Evolutionary conservation across 2,113 vertebrate species (phyloP).

Genomic region (Raja brachyura): DNA sequence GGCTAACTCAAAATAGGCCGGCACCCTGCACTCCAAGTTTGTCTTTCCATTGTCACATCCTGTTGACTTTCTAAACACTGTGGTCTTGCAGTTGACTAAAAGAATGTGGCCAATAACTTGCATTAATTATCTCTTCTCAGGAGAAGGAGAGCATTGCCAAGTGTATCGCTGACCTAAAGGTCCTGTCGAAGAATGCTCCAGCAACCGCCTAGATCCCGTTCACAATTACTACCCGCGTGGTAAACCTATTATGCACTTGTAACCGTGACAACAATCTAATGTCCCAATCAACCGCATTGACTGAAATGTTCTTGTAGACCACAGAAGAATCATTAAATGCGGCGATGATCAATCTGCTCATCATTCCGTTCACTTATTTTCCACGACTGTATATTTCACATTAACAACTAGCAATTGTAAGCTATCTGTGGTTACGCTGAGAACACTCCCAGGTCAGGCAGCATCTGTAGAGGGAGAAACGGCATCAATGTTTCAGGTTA

Average conservation of each 20-base stretch:
- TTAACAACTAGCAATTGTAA: background rate
- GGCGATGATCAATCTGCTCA: background rate
- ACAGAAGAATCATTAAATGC: conserved; percentile 1
- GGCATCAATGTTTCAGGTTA: too few relatives aligned
- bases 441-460: too few relatives aligned
- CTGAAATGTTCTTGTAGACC: background rate
- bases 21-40: background rate
- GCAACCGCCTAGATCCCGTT: conserved; percentile 45
- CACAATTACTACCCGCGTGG: background rate
- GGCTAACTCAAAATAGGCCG: background rate
- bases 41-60: background rate
- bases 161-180: conserved; percentile 85
- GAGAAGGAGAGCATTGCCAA: conserved; percentile 90
- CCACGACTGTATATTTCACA: background rate
- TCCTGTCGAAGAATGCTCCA: conserved; percentile 65
- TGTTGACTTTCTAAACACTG: background rate
- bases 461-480: too few relatives aligned
- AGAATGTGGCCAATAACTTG: background rate
- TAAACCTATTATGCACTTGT: background rate
- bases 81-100: background rate
- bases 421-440: background rate
- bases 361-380: background rate
- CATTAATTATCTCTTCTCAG: conserved; percentile 56
- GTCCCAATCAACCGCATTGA: background rate
- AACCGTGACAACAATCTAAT: background rate